phyloP scores from a whole-genome alignment of 2,888 invertebrate genomes.

The Mylabris sibirica region DNA sequence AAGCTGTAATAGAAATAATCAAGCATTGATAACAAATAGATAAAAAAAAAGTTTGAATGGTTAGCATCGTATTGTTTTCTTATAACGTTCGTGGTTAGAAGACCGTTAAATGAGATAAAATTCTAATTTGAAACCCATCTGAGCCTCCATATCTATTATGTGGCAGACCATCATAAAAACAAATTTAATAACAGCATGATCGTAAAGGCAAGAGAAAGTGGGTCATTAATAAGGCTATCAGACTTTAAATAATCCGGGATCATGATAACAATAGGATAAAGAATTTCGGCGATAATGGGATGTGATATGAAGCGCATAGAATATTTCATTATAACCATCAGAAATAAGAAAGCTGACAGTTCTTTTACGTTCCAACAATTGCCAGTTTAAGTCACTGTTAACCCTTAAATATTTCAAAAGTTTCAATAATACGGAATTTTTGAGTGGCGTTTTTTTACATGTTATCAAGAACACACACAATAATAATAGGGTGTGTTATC shows the following conservation, averaged over 20 bases:
- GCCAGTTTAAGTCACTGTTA: neutral
- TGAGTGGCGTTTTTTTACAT: neutral
- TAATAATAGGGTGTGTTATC: too few species aligned
- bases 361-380: neutral
- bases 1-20: slow-evolving; percentile 63
- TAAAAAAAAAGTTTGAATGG: neutral
- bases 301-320: slow-evolving; percentile 44
- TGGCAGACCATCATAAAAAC: slow-evolving; percentile 44
- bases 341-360: slow-evolving; percentile 45
- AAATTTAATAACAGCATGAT: slow-evolving; percentile 50
- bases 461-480: too few species aligned
- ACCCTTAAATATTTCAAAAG: neutral
- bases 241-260: slow-evolving; percentile 51
- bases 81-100: too few species aligned
- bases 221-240: slow-evolving; percentile 52
- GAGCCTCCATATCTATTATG: slow-evolving; percentile 41
- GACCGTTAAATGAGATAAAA: slow-evolving; percentile 23
- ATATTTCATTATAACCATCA: slow-evolving; percentile 49
- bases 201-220: slow-evolving; percentile 46
- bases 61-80: too few species aligned
- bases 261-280: slow-evolving; percentile 51
- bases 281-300: slow-evolving; percentile 51
- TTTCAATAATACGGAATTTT: neutral
- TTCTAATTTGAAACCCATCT: slow-evolving; percentile 32
- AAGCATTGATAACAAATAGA: too few species aligned